A percentile compares a stretch with the other conserved stretches of the same genome.
phyloP scores from a whole-genome alignment of 2,888 invertebrate genomes.

The Drosophila ustulata region DNA sequence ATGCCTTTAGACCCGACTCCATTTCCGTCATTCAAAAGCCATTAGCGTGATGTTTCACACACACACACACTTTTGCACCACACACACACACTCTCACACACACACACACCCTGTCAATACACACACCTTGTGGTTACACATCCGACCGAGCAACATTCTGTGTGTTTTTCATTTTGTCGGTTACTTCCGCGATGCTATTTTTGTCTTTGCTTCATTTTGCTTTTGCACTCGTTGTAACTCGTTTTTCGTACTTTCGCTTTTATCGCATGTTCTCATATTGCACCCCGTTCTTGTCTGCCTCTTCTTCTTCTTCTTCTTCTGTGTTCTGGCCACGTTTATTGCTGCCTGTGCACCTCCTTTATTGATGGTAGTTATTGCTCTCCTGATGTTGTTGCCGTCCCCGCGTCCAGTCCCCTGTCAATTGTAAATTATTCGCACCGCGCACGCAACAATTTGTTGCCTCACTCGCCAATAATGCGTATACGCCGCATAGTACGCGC shows the following conservation, averaged over 20 bases:
- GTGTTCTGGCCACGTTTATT: neutral
- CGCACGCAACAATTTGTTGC: slow-evolving; percentile 56
- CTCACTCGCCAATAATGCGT: slow-evolving; percentile 20
- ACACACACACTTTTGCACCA: slow-evolving; percentile 5
- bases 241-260: slow-evolving; percentile 8
- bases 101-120: neutral
- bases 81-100: slow-evolving; percentile 10
- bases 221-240: slow-evolving; percentile 36
- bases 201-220: slow-evolving; percentile 69
- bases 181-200: slow-evolving; percentile 62
- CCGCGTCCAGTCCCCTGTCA: slow-evolving; percentile 26
- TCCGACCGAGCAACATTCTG: slow-evolving; percentile 21
- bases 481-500: slow-evolving; percentile 24
- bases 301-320: slow-evolving; percentile 2
- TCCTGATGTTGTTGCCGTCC: slow-evolving; percentile 20
- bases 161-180: slow-evolving; percentile 8
- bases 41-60: slow-evolving; percentile 34
- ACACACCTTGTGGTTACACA: slow-evolving; percentile 17
- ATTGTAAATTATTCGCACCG: slow-evolving; percentile 54
- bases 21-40: slow-evolving; percentile 39
- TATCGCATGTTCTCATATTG: slow-evolving; percentile 54
- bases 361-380: slow-evolving; percentile 36
- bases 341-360: slow-evolving; percentile 33
- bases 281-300: slow-evolving; percentile 14
- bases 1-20: slow-evolving; percentile 37